These are phyloP conservation scores for Bryconaethiops microstoma DNA, from an alignment of 2,797 vertebrate species.

Conservation along the genomic window DNA sequence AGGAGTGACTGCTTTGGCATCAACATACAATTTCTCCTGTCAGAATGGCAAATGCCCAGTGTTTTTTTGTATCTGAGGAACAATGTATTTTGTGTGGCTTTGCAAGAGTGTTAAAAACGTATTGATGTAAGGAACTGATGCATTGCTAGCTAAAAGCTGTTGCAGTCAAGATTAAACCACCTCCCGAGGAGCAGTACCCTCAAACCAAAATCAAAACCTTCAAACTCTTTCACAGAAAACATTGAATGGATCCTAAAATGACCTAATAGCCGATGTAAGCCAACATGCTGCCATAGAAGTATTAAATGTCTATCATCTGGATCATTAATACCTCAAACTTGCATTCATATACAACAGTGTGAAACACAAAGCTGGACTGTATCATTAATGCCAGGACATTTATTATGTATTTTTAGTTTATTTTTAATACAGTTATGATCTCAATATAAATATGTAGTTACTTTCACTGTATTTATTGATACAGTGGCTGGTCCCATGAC, in stretches of 20 bases:
- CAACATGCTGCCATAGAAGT: not conserved
- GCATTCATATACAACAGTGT: not conserved
- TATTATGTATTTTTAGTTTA: too few relatives aligned
- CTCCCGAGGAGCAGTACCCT: not conserved
- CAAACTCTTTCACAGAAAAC: not conserved
- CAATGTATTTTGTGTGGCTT: conserved; percentile 6
- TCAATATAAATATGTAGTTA: too few relatives aligned
- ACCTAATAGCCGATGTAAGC: not conserved
- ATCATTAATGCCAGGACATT: too few relatives aligned
- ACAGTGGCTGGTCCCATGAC: not conserved
- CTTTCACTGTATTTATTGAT: not conserved
- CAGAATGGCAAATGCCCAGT: conserved; percentile 13
- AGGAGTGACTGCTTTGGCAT: not conserved
- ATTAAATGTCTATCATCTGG: not conserved
- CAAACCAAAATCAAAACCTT: not conserved
- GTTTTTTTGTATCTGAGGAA: not conserved
- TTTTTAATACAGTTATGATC: too few relatives aligned
- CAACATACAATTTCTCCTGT: conserved; percentile 19
- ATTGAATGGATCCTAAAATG: too few relatives aligned
- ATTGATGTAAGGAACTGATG: conserved; percentile 11
- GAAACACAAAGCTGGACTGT: not conserved
- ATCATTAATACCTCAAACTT: not conserved
- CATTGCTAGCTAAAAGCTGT: not conserved
- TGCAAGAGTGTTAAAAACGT: not conserved
- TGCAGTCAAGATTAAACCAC: not conserved